Evolutionary conservation across 2,888 invertebrate genomes (phyloP), one percentile per base, ranked within the genome.

Genomic region (Nomada fucata): DNA sequence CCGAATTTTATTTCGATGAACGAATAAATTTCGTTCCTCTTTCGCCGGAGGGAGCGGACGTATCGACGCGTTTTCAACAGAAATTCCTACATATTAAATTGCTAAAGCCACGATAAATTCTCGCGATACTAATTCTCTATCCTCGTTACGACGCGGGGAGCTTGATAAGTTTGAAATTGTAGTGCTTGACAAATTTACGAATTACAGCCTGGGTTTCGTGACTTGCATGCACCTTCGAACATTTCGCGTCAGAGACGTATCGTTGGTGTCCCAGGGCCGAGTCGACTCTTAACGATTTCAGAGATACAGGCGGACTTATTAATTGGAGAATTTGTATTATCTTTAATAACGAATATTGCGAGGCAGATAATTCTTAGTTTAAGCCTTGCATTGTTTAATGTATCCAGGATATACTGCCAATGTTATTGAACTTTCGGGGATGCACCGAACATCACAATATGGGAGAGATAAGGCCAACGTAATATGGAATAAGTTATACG

Each of bases 81-180:
- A 68, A 68, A 80, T 72, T 78, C 63, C 78, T 77, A 68, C 77
- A 72, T 67, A 80, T 80, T 78, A 80, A 68, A 78, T 78, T 59
- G 77, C 72, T 72, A 80, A 78, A 57, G 44, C 63, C 29, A 11
- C 67, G 50, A 72, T 78, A 78, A 78, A 77, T 80, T 59, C 65
- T 71, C 26, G 47, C 47, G 52, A 55, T 60, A 55, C 55, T 67
- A 71, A 71, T 77, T 72, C 76, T 60, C 70, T 20, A 1, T 11
- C 13, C 63, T 71, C 57, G n/a, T 36, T 26, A 23, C 44, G 13
- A 20, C 13, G 15, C 60, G 7, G 7, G 4, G 4, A 13, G 13
- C 10, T 7, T 57, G 63, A 20, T 73, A 77, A 77, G 20, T 72
- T 73, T 59, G 20, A 57, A 65, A 73, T 77, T 50, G 26, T 47